Percentiles rank a stretch among this genome's conserved stretches.
These are phyloP conservation scores for Enhydra lutris DNA, from an alignment of 2,113 vertebrate species.

Conservation along the genomic window DNA sequence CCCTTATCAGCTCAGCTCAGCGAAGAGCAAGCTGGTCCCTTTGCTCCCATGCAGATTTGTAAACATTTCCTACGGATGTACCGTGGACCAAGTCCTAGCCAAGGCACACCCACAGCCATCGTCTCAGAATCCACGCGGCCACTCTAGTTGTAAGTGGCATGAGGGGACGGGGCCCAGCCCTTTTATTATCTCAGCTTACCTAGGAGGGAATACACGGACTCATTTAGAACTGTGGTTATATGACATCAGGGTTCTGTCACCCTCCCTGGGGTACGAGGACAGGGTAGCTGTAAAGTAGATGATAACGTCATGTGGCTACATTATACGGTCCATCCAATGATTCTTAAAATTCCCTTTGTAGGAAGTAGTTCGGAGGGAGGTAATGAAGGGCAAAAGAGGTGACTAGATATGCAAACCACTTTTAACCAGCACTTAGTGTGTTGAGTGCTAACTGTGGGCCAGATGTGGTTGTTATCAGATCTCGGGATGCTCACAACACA, in stretches of 20 bases:
- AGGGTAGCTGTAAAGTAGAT: background rate
- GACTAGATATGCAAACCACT: background rate
- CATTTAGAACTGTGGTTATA: background rate
- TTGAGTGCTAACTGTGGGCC: background rate
- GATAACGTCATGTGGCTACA: background rate
- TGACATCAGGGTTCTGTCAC: no score
- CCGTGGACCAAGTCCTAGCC: background rate
- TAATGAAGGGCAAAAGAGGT: background rate
- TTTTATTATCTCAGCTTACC: background rate
- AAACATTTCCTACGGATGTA: background rate
- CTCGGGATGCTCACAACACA: background rate
- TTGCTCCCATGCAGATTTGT: background rate
- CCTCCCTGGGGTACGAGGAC: background rate
- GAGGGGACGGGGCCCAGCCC: background rate
- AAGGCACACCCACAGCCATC: fast-evolving
- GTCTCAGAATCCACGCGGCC: background rate
- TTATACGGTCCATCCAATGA: background rate
- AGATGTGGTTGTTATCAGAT: background rate
- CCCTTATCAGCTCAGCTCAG: background rate
- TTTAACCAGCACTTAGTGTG: background rate
- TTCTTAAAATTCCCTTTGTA: background rate
- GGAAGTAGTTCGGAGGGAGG: background rate
- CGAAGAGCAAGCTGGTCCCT: background rate
- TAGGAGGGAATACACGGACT: background rate
- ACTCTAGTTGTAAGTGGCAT: background rate